Base-by-base conservation (phyloP, 2,113 vertebrate genomes). In the Pseudois nayaur region DNA sequence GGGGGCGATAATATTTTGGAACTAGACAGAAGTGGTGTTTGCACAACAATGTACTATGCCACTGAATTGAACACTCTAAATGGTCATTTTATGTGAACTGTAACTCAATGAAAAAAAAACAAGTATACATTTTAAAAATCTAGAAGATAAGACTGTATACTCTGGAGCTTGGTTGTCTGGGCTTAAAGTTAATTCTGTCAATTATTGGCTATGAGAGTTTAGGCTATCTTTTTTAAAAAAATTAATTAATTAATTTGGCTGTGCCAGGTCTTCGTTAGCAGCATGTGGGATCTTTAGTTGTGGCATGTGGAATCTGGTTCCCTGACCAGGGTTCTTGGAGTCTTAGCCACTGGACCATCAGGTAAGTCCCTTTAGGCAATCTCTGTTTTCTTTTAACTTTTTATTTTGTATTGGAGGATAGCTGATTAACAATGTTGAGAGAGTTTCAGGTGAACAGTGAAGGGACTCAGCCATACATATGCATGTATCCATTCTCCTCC, bases 141-240 rank as follows among this genome's bases (percentile, higher is more conserved):
- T 57, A 19, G 25, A 64, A n/a, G 11, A 29, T 55, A 71, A 82
- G 43, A 55, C 27, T 79, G 33, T 52, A 8, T 54, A 54, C 36
- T 27, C 60, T 83, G 14, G 19, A 91, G 23, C 60, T 54, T 52
- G 9, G 16, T 16, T 87, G 52, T 45, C 43, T 11, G 29, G 59
- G 17, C 52, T 96, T 60, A 45, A 74, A 59, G 76, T 50, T 67
- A 45, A 71, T 71, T 59, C 36, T 95, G 52, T 78, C 50, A 55
- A 21, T 85, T 48, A 36, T 1, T 81, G 45, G 27, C 33, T 76
- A 48, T 83, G 74, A 97, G 36, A 55, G 29, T 86, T 81, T 79
- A 60, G 43, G 25, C 31, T 74, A 64, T 89, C 54, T 76, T 45
- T 25, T 25, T 11, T 11, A 71, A 67, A 71, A 67, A 0, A 36